These are phyloP conservation scores for Zhuqinia jingwanae DNA, from an alignment of 2,888 invertebrate species.

Conservation along the genomic window DNA sequence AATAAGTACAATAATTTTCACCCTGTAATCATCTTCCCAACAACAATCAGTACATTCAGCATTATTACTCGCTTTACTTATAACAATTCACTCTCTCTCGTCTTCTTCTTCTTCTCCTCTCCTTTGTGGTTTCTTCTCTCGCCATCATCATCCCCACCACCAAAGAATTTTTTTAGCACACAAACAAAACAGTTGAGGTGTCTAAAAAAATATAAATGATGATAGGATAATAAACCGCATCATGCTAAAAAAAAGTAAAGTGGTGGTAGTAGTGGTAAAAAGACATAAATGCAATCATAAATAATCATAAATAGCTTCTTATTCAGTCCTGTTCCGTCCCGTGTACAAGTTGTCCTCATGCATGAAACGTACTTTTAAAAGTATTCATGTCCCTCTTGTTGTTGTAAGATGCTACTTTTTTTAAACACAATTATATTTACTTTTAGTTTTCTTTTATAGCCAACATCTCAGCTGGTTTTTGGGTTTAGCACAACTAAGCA, in stretches of 20 bases:
- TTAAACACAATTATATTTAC: background rate
- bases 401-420: background rate
- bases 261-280: background rate
- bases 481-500: background rate
- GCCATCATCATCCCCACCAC: background rate
- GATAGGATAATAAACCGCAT: background rate
- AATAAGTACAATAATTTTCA: constrained; percentile 53
- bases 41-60: constrained; percentile 18
- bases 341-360: too few species aligned
- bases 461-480: background rate
- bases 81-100: constrained; percentile 36
- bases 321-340: too few species aligned
- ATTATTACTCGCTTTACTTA: constrained; percentile 20
- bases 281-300: too few species aligned
- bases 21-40: constrained; percentile 51
- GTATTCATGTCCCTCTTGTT: too few species aligned
- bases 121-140: constrained; percentile 1
- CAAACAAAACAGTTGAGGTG: background rate
- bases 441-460: background rate
- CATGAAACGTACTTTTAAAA: too few species aligned
- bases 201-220: background rate
- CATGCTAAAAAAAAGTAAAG: background rate
- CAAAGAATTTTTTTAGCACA: constrained; percentile 1
- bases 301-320: too few species aligned
- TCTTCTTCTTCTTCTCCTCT: background rate